A percentile compares a stretch with the other conserved stretches of the same genome.
Evolutionary conservation across 2,113 vertebrate genomes (phyloP).

Genomic region (Petroica traversi): DNA sequence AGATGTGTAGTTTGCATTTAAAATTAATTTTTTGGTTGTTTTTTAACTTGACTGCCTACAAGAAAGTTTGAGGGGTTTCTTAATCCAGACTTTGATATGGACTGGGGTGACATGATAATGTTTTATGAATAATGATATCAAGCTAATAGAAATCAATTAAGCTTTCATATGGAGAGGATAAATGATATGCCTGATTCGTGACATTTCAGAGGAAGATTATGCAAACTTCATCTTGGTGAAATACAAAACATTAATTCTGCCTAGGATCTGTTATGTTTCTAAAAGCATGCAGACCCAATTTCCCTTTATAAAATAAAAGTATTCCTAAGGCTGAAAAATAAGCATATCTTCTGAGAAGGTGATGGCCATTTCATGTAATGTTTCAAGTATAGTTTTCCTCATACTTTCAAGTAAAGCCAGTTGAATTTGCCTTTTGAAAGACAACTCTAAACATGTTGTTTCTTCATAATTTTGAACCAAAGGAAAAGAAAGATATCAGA

Average conservation of each 20-base stretch:
- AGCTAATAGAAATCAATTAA: not conserved
- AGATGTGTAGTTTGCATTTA: not conserved
- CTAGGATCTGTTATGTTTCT: not conserved
- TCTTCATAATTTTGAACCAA: not conserved
- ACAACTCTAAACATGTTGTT: not conserved
- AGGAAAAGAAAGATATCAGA: not conserved
- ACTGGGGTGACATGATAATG: not conserved
- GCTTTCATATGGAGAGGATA: not conserved
- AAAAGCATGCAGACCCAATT: not conserved
- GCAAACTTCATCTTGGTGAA: not conserved
- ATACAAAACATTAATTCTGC: not conserved
- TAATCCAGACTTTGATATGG: not conserved
- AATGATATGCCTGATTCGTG: not conserved
- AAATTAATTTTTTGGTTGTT: rapidly evolving
- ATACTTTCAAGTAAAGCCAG: not conserved
- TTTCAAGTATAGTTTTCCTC: not conserved
- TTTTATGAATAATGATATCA: not conserved
- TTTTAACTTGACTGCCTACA: not conserved
- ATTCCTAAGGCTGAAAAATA: not conserved
- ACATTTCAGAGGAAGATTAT: not conserved
- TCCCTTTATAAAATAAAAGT: not conserved
- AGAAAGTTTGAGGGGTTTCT: not conserved
- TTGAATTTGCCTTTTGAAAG: not conserved
- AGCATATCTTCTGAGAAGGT: not conserved
- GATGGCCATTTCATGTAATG: not conserved